A percentile compares a stretch with the other conserved stretches of the same genome.
Conservation (phyloP, 2,888 invertebrate species). For the Pristionchus maxplancki region DNA sequence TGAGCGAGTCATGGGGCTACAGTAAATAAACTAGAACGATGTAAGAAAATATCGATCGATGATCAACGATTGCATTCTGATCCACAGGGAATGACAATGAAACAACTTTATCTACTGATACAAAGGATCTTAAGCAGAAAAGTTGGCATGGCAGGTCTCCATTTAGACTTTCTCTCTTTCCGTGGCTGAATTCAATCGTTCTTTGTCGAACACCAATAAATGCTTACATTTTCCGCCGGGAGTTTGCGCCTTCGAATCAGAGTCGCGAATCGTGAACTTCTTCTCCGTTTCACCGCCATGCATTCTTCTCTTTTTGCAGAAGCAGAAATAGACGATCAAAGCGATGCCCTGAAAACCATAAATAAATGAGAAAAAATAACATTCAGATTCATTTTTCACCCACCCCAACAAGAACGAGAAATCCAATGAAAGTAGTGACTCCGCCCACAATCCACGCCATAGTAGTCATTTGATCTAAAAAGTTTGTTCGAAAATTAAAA, state of each 20-base stretch:
- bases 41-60: no score
- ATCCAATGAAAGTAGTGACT: background rate
- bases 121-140: background rate
- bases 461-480: background rate
- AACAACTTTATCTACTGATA: slow-evolving; percentile 4
- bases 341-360: no score
- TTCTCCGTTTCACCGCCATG: background rate
- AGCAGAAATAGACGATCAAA: background rate
- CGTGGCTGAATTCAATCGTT: background rate
- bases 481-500: no score
- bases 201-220: background rate
- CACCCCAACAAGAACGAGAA: background rate
- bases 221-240: background rate
- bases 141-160: background rate
- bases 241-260: background rate
- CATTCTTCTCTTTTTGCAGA: background rate
- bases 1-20: no score
- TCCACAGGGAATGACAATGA: background rate
- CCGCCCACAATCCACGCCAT: background rate
- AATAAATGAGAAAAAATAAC: background rate
- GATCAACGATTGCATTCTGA: no score
- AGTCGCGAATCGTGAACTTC: background rate
- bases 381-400: background rate
- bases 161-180: background rate
- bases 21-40: no score